These are phyloP conservation scores for Orcinus orca DNA, from an alignment of 2,113 vertebrate genomes.

Conservation along the genomic window DNA sequence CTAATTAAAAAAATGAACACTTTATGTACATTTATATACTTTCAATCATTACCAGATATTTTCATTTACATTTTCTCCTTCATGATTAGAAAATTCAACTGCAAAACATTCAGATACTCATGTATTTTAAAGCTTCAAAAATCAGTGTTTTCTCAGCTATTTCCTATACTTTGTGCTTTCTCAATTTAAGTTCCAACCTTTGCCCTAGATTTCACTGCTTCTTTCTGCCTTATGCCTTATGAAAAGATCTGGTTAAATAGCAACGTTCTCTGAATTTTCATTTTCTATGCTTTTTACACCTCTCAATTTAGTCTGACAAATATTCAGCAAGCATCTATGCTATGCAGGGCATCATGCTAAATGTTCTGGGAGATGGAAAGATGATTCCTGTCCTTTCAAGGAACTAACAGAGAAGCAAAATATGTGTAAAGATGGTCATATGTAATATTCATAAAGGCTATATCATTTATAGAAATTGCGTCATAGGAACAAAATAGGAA, in stretches of 20 bases:
- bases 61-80: not conserved
- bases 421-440: not conserved
- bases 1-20: not conserved
- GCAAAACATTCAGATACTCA: not conserved
- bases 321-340: not conserved
- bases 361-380: not conserved
- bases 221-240: not conserved
- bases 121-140: conserved; percentile 4
- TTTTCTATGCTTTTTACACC: not conserved
- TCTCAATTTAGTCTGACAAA: not conserved
- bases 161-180: not conserved
- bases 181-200: not conserved
- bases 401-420: not conserved
- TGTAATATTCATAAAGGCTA: not conserved
- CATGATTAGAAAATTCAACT: not conserved
- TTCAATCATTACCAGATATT: not conserved
- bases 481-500: not conserved
- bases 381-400: not conserved
- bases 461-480: not conserved
- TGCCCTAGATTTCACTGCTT: not conserved
- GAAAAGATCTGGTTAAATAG: not conserved
- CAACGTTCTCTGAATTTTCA: not conserved
- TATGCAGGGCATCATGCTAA: not conserved
- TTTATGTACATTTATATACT: not conserved
- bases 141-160: not conserved